A percentile compares a stretch with the other conserved stretches of the same genome.
Conservation (phyloP, 2,113 vertebrate genomes). For the Monopterus albus region DNA sequence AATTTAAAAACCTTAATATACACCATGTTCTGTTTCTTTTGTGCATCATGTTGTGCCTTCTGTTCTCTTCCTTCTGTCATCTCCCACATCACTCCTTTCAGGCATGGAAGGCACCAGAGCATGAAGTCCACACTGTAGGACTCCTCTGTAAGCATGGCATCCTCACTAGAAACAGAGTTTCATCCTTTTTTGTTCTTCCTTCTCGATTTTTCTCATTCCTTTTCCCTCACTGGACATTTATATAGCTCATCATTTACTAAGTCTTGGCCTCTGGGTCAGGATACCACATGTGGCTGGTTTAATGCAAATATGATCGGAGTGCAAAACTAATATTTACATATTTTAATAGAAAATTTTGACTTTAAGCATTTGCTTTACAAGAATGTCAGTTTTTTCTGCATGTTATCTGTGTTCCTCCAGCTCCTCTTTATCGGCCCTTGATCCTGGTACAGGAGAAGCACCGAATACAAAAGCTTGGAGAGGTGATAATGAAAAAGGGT, state of each 20-base stretch:
- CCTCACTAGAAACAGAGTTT: constrained; percentile 4
- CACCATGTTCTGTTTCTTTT: not conserved
- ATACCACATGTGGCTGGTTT: too few relatives aligned
- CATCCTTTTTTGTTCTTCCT: too few relatives aligned
- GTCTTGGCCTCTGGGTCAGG: too few relatives aligned
- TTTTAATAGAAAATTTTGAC: too few relatives aligned
- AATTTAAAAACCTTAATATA: not conserved
- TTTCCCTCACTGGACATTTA: too few relatives aligned
- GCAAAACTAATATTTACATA: too few relatives aligned
- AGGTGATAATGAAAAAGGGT: not conserved
- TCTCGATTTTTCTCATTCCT: not conserved
- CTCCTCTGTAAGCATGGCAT: not conserved
- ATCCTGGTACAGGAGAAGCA: not conserved
- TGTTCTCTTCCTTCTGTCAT: constrained; percentile 21
- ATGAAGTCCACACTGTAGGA: constrained; percentile 36
- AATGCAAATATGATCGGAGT: too few relatives aligned
- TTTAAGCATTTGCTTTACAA: too few relatives aligned
- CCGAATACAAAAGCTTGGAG: not conserved
- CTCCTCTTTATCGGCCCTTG: not conserved
- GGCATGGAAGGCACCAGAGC: constrained; percentile 50
- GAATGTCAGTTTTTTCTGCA: not conserved
- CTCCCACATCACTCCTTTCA: constrained; percentile 38
- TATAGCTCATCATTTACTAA: too few relatives aligned
- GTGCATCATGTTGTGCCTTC: not conserved
- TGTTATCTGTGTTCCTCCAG: not conserved